phyloP scores from a whole-genome alignment of 2,797 vertebrate species.

The Cossypha niveicapilla region DNA sequence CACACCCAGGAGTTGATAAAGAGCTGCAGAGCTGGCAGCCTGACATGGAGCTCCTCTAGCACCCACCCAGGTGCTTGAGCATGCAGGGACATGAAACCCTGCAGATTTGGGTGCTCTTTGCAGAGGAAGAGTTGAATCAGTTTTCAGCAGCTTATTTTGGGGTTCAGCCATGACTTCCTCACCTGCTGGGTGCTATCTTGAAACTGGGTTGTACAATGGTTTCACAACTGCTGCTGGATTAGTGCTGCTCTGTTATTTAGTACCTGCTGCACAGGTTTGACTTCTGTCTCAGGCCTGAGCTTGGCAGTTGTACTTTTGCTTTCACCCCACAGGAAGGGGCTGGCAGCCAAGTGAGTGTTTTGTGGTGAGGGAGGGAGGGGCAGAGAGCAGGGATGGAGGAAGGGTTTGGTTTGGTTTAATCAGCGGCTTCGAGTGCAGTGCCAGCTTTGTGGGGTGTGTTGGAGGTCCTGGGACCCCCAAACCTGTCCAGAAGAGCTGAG shows the following conservation, averaged over 20 bases:
- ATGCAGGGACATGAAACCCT: neutral
- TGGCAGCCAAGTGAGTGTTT: neutral
- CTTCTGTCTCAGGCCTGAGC: neutral
- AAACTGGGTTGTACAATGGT: neutral
- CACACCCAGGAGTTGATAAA: neutral
- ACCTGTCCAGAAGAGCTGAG: neutral
- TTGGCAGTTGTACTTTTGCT: neutral
- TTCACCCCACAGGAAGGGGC: neutral
- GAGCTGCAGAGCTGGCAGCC: neutral
- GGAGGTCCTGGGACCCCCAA: neutral
- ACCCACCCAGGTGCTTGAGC: neutral
- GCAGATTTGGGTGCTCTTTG: neutral
- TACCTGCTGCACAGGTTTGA: neutral
- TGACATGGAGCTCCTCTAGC: neutral
- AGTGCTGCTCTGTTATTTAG: neutral
- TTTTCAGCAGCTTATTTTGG: neutral
- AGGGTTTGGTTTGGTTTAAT: neutral
- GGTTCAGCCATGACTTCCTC: neutral
- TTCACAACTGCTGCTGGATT: neutral
- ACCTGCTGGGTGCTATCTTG: neutral
- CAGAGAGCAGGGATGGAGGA: neutral
- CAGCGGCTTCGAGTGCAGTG: rapidly evolving
- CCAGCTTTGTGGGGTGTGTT: rapidly evolving
- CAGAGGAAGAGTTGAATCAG: neutral
- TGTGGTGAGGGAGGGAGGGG: neutral